Percentiles rank a stretch among this genome's conserved stretches.
Conservation (phyloP, 2,888 invertebrate species). For the Miltochrista miniata region DNA sequence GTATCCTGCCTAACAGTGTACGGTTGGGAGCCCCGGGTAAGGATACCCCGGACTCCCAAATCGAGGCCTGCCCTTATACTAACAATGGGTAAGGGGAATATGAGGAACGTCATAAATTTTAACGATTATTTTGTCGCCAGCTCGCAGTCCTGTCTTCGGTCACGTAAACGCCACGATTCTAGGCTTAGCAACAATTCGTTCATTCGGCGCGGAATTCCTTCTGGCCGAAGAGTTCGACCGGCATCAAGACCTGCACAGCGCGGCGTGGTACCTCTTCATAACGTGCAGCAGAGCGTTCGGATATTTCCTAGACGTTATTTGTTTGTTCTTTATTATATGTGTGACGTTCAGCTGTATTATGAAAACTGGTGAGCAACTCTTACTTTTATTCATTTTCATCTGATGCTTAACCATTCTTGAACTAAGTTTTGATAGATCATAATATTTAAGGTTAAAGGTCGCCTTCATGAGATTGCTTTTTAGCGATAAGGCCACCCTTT, state of each 20-base stretch:
- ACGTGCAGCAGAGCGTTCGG: conserved; percentile 86
- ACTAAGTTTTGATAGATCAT: too few species aligned
- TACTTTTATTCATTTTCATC: neutral
- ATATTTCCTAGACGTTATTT: conserved; percentile 86
- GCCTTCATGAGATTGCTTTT: too few species aligned
- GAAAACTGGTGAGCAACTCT: conserved; percentile 60
- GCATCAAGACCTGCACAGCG: conserved; percentile 86
- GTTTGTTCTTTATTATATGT: conserved; percentile 85
- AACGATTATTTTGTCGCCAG: conserved; percentile 63
- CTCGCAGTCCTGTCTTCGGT: conserved; percentile 92
- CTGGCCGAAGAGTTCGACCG: conserved; percentile 83
- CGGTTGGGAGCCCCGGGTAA: too few species aligned
- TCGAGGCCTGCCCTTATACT: too few species aligned
- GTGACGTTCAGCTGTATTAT: conserved; percentile 86
- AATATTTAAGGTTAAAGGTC: too few species aligned
- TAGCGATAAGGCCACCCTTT: too few species aligned
- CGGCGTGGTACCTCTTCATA: conserved; percentile 87
- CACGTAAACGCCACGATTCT: conserved; percentile 91
- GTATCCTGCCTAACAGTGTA: too few species aligned
- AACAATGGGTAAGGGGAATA: too few species aligned
- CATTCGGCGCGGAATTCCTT: conserved; percentile 87
- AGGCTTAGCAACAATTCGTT: conserved; percentile 91
- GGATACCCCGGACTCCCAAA: too few species aligned
- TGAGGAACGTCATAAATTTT: too few species aligned
- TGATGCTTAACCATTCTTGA: too few species aligned